A percentile compares a stretch with the other conserved stretches of the same genome.
phyloP scores from a whole-genome alignment of 2,888 invertebrate species.

The Clusia tigrina region DNA sequence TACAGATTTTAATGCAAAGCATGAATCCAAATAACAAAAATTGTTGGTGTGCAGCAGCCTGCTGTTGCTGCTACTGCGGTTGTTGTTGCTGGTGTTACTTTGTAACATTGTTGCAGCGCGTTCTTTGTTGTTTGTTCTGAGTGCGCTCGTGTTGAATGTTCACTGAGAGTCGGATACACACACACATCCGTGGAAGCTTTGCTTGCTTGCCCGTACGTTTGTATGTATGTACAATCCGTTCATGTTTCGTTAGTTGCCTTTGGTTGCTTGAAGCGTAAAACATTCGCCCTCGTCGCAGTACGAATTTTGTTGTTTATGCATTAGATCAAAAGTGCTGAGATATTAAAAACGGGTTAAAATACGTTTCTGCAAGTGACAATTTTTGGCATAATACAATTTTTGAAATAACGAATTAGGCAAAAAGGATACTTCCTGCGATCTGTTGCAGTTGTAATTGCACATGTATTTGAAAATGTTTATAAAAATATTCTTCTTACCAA shows the following conservation, averaged over 20 bases:
- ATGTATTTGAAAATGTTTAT: not conserved
- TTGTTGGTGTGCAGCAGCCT: too few species aligned
- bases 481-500: not conserved
- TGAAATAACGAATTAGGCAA: too few species aligned
- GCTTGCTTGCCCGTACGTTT: constrained; percentile 23
- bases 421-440: too few species aligned
- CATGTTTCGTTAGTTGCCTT: constrained; percentile 56
- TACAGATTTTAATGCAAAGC: too few species aligned
- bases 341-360: not conserved
- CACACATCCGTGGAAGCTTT: not conserved
- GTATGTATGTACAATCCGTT: too few species aligned
- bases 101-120: constrained; percentile 38
- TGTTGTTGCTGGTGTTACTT: constrained; percentile 19
- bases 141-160: constrained; percentile 43
- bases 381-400: not conserved
- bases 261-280: constrained; percentile 58
- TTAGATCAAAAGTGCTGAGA: not conserved
- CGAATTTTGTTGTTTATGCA: not conserved
- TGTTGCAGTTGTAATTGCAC: not conserved
- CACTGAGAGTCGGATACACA: constrained; percentile 39
- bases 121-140: constrained; percentile 47
- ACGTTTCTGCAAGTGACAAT: not conserved
- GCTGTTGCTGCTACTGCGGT: not conserved
- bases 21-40: too few species aligned
- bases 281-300: not conserved